Conservation (phyloP, 2,888 invertebrate species). For the Apodemia duryi region DNA sequence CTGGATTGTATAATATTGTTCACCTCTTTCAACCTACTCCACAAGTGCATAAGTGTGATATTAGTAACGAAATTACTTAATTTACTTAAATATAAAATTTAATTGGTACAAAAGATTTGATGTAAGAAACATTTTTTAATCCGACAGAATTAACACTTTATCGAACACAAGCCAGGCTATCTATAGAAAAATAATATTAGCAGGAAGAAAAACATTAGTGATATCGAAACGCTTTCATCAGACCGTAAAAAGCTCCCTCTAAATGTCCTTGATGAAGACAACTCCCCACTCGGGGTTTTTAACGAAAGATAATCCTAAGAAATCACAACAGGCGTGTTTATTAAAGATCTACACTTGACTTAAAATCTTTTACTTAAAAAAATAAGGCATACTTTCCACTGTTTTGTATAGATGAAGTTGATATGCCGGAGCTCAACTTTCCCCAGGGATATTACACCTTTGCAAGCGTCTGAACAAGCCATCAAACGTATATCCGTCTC, state of each 20-base stretch:
- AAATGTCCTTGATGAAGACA: slow-evolving; percentile 34
- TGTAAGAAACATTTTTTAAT: neutral
- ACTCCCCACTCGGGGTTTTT: slow-evolving; percentile 35
- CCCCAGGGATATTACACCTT: slow-evolving; percentile 37
- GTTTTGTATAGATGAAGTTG: slow-evolving; percentile 23
- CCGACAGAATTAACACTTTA: neutral
- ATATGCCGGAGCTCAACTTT: slow-evolving; percentile 30
- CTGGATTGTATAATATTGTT: no score
- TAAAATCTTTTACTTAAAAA: neutral
- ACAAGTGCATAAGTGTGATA: no score
- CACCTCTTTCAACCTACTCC: no score
- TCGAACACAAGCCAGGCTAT: neutral
- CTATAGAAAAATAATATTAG: neutral
- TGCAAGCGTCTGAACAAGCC: slow-evolving; percentile 34
- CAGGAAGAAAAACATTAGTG: slow-evolving; percentile 19
- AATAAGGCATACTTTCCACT: slow-evolving; percentile 21
- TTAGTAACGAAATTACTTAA: no score
- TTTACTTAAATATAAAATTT: no score
- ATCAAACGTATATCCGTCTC: slow-evolving; percentile 33
- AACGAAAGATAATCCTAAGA: slow-evolving; percentile 39
- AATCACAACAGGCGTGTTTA: slow-evolving; percentile 37
- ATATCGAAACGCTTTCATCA: slow-evolving; percentile 22
- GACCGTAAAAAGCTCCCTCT: slow-evolving; percentile 33
- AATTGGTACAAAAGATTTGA: no score
- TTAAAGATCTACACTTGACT: slow-evolving; percentile 23